Percentiles rank a stretch among this genome's conserved stretches.
Conservation (phyloP, 2,797 vertebrate species). For the Phalloptychus januarius region DNA sequence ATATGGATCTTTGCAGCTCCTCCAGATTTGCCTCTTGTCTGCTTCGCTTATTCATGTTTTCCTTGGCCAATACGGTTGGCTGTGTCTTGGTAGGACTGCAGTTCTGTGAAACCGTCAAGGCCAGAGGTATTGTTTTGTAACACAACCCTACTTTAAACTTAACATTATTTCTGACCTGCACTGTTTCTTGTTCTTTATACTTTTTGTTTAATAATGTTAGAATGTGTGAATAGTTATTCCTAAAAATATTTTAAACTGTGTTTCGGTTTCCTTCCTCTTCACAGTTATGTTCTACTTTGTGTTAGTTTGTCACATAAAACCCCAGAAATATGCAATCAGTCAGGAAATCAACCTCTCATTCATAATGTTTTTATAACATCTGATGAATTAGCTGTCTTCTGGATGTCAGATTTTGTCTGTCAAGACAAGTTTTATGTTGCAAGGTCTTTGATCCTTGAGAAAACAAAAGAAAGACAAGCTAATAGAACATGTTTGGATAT, state of each 20-base stretch:
- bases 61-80: too few species aligned
- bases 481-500: slow-evolving; percentile 20
- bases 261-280: background rate
- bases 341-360: background rate
- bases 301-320: background rate
- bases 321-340: background rate
- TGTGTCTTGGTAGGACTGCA: too few species aligned
- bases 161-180: too few species aligned
- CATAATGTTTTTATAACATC: background rate
- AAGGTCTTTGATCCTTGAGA: slow-evolving; percentile 4
- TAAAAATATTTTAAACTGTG: background rate
- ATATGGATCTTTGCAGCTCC: too few species aligned
- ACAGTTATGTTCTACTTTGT: background rate
- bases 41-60: too few species aligned
- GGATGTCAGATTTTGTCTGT: background rate
- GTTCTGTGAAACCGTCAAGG: too few species aligned
- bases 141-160: too few species aligned
- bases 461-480: background rate
- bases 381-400: background rate
- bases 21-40: too few species aligned
- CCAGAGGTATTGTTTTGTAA: too few species aligned
- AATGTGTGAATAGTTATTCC: background rate
- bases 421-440: background rate
- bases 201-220: background rate
- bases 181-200: background rate